Evolutionary conservation across 1,140 invertebrate genomes (phyloP), one percentile per base, ranked within the genome.

Genomic region (Drosophila trapezifrons): DNA sequence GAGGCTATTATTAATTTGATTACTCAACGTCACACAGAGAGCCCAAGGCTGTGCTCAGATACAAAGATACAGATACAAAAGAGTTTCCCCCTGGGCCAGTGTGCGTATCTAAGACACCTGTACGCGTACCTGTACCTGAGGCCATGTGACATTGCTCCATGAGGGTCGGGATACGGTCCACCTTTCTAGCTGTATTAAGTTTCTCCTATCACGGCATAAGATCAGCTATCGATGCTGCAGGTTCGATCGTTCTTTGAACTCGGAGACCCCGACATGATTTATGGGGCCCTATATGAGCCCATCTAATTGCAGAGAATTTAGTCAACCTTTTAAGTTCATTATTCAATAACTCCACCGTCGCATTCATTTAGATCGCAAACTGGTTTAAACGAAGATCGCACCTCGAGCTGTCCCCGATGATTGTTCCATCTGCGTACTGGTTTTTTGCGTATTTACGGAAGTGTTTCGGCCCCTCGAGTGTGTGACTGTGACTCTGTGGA

Each of bases 391-490:
- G 38, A 46, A 74, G 60, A 35, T 35, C 49, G 57, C 75, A 71
- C 70, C 75, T 82, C 78, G 60, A 40, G 62, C 10, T 42, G 22
- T 45, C 32, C 51, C 45, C 54, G 62, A 82, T 82, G 75, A 85
- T 86, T 86, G 82, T 81, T 59, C 71, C 57, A 58, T 43, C 18
- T 47, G 43, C 55, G 82, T 80, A 80, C 80, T 84, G 80, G 76
- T 79, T 79, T 76, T 78, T 80, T 56, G 79, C 80, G 76, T 84
- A 80, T 85, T 86, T 85, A 78, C 82, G 82, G 82, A 85, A 85
- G 82, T 85, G 82, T 82, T 85, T 76, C 38, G 25, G 35, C 13
- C 42, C 42, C 40, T 17, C 13, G 62, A 59, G 42, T 64, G 64
- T 70, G 72, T 35, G 29, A 67, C 55, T 38, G 58, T 51, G 58